A percentile compares a stretch with the other conserved stretches of the same genome.
phyloP scores from a whole-genome alignment of 2,888 invertebrate species.

The Eristalis tenax region DNA sequence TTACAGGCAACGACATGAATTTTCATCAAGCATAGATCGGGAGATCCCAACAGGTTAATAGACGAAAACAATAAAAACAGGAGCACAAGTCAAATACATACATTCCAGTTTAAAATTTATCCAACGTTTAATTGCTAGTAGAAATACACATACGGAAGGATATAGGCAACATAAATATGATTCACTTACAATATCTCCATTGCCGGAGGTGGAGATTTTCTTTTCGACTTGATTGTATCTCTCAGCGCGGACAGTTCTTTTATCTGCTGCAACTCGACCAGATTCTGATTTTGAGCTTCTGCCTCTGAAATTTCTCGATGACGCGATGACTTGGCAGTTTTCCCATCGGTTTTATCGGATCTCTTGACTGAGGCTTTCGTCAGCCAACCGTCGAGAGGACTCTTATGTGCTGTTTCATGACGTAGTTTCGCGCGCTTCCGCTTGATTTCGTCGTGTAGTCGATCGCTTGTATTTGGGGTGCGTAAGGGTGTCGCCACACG shows the following conservation, averaged over 20 bases:
- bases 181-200: constrained; percentile 65
- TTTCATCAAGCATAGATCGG: neutral
- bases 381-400: constrained; percentile 36
- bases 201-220: constrained; percentile 54
- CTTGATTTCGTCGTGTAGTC: constrained; percentile 29
- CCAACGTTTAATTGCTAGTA: constrained; percentile 18
- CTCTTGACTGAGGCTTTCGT: constrained; percentile 30
- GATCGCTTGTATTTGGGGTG: neutral
- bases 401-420: constrained; percentile 12
- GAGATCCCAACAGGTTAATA: neutral
- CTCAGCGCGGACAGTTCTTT: constrained; percentile 34
- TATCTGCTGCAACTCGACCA: constrained; percentile 23
- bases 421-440: constrained; percentile 39
- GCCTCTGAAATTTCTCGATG: constrained; percentile 1
- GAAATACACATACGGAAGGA: neutral
- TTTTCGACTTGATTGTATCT: constrained; percentile 39
- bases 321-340: constrained; percentile 21
- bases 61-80: neutral
- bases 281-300: neutral
- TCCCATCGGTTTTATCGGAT: constrained; percentile 35
- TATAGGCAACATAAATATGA: neutral
- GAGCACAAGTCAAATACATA: neutral
- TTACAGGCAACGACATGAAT: neutral
- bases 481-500: neutral
- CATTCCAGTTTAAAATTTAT: neutral